Evolutionary conservation across 2,888 invertebrate genomes (phyloP).

Genomic region (Crepidodera aurea): DNA sequence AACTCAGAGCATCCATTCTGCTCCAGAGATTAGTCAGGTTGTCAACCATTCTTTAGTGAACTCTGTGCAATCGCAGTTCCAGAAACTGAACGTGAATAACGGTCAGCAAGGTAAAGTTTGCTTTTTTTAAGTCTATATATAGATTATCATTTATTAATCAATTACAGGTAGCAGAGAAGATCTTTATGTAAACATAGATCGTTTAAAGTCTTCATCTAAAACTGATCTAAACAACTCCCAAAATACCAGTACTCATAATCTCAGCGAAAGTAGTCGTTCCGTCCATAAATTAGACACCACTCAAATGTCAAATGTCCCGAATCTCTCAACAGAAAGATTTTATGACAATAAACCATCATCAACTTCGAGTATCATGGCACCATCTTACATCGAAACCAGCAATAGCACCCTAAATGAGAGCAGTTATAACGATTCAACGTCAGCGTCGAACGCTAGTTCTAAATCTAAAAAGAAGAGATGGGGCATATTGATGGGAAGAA

Average conservation of each 20-base stretch:
- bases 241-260: constrained; percentile 33
- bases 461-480: constrained; percentile 68
- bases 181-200: constrained; percentile 56
- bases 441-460: constrained; percentile 46
- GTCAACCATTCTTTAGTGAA: constrained; percentile 54
- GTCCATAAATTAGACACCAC: constrained; percentile 35
- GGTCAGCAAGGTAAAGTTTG: constrained; percentile 34
- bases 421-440: constrained; percentile 43
- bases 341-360: constrained; percentile 14
- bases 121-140: neutral
- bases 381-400: constrained; percentile 33
- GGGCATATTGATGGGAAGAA: constrained; percentile 73
- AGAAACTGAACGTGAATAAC: constrained; percentile 46
- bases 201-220: constrained; percentile 47
- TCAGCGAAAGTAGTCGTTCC: constrained; percentile 34
- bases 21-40: constrained; percentile 67
- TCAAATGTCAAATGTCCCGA: constrained; percentile 21
- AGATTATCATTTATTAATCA: neutral
- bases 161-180: constrained; percentile 53
- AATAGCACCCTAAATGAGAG: constrained; percentile 36
- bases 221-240: constrained; percentile 43
- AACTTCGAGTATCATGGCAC: constrained; percentile 20
- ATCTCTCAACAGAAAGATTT: neutral
- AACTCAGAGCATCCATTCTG: constrained; percentile 76
- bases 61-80: constrained; percentile 50